Conservation (phyloP, 2,888 invertebrate species). For the Cephonodes hylas region DNA sequence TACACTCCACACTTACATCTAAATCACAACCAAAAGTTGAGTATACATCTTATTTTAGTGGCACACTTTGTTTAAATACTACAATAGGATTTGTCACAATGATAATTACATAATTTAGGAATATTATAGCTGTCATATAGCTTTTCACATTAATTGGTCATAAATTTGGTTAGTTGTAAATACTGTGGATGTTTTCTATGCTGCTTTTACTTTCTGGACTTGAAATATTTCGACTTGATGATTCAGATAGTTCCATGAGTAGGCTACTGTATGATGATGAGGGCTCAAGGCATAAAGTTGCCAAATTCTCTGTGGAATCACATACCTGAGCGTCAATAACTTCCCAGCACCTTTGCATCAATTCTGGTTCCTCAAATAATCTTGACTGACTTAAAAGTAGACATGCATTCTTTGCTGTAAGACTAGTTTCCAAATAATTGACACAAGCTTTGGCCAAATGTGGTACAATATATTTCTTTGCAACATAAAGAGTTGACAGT, state of each 20-base stretch:
- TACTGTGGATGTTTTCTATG: constrained; percentile 53
- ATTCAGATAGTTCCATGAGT: constrained; percentile 66
- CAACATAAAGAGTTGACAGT: constrained; percentile 95
- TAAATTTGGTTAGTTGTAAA: constrained; percentile 41
- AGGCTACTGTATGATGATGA: constrained; percentile 73
- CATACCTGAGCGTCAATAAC: constrained; percentile 97
- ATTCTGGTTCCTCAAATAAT: constrained; percentile 97
- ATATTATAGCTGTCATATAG: background rate
- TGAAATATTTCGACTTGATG: constrained; percentile 63
- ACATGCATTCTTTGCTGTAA: constrained; percentile 98
- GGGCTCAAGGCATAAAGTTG: constrained; percentile 61
- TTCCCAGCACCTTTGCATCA: constrained; percentile 98
- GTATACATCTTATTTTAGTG: constrained; percentile 42
- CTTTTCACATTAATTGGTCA: background rate
- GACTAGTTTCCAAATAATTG: constrained; percentile 95
- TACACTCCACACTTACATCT: constrained; percentile 45
- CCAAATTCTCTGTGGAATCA: constrained; percentile 78
- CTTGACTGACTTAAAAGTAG: constrained; percentile 96
- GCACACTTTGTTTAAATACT: constrained; percentile 31
- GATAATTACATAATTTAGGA: background rate
- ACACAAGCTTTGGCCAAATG: constrained; percentile 97
- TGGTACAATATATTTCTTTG: constrained; percentile 98
- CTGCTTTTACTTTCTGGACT: constrained; percentile 65
- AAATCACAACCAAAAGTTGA: constrained; percentile 73
- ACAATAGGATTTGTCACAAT: constrained; percentile 14